Evolutionary conservation across 2,888 invertebrate species (phyloP).

Genomic region (Sinelater perroti): DNA sequence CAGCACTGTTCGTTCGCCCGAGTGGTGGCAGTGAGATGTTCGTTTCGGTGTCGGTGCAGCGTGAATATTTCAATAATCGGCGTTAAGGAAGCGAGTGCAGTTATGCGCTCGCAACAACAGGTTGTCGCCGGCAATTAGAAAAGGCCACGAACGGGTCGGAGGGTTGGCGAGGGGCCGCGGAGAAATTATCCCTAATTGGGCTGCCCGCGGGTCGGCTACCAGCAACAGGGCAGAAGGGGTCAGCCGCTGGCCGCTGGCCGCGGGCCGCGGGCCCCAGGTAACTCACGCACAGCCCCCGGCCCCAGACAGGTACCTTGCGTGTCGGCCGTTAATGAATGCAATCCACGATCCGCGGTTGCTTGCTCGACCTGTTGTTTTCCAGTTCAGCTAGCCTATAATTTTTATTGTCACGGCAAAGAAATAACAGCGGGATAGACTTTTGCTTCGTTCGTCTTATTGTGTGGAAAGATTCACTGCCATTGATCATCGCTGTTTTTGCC

Average conservation of each 20-base stretch:
- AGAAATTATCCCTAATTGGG: slow-evolving; percentile 47
- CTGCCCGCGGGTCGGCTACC: slow-evolving; percentile 47
- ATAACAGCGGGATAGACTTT: slow-evolving; percentile 65
- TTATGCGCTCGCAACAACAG: slow-evolving; percentile 28
- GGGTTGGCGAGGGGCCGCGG: neutral
- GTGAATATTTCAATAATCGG: slow-evolving; percentile 32
- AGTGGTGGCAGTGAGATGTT: too few relatives aligned
- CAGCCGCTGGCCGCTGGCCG: slow-evolving; percentile 49
- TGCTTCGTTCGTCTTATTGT: slow-evolving; percentile 54
- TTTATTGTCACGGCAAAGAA: slow-evolving; percentile 68
- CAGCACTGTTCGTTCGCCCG: too few relatives aligned
- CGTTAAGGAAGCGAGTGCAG: slow-evolving; percentile 27
- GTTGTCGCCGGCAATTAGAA: slow-evolving; percentile 32
- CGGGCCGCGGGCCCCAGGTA: slow-evolving; percentile 47
- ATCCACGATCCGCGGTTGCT: slow-evolving; percentile 64
- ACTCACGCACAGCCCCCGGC: slow-evolving; percentile 48
- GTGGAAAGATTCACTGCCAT: slow-evolving; percentile 57
- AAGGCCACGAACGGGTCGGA: slow-evolving; percentile 12
- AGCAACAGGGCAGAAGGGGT: slow-evolving; percentile 46
- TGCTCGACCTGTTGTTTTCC: slow-evolving; percentile 68
- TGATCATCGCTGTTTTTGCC: slow-evolving; percentile 52
- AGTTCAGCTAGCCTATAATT: slow-evolving; percentile 70
- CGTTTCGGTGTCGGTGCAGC: slow-evolving; percentile 2
- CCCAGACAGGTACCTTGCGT: slow-evolving; percentile 58
- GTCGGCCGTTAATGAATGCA: slow-evolving; percentile 68